These are phyloP conservation scores for Apostichopus californicus DNA, from an alignment of 35 echinoderm and acorn worm species.

Conservation along the genomic window DNA sequence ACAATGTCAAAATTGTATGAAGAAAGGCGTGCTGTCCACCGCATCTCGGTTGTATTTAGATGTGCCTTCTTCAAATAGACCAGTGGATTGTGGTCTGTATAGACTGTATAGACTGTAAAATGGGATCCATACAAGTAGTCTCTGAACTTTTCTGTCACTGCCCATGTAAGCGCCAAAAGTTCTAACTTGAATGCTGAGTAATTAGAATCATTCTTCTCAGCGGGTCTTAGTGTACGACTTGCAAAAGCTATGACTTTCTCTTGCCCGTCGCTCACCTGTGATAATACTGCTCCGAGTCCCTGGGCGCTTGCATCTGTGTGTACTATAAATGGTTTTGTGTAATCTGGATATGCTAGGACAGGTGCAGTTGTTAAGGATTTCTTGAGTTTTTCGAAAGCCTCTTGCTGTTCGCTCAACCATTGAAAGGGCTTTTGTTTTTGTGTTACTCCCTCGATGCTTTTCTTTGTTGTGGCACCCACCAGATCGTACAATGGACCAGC, in stretches of 20 bases:
- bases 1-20: slow-evolving; percentile 57
- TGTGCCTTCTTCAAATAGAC: slow-evolving; percentile 56
- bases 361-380: slow-evolving; percentile 20
- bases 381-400: not conserved
- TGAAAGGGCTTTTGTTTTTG: not conserved
- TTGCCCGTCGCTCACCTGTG: not conserved
- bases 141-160: not conserved
- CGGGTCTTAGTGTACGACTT: slow-evolving; percentile 30
- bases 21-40: slow-evolving; percentile 59
- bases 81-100: slow-evolving; percentile 54
- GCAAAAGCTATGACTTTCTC: slow-evolving; percentile 26
- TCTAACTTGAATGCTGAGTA: no score
- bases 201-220: no score
- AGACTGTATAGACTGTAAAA: not conserved
- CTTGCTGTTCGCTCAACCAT: not conserved
- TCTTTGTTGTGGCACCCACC: no score
- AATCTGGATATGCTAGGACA: slow-evolving; percentile 40
- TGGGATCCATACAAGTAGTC: not conserved
- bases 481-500: no score
- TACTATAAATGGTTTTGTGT: slow-evolving; percentile 5
- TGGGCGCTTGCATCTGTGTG: not conserved
- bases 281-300: slow-evolving; percentile 30
- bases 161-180: not conserved
- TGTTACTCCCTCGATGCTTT: no score
- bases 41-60: slow-evolving; percentile 32